Base-by-base conservation (phyloP, 2,113 vertebrate species). In the Epinephelus moara region DNA sequence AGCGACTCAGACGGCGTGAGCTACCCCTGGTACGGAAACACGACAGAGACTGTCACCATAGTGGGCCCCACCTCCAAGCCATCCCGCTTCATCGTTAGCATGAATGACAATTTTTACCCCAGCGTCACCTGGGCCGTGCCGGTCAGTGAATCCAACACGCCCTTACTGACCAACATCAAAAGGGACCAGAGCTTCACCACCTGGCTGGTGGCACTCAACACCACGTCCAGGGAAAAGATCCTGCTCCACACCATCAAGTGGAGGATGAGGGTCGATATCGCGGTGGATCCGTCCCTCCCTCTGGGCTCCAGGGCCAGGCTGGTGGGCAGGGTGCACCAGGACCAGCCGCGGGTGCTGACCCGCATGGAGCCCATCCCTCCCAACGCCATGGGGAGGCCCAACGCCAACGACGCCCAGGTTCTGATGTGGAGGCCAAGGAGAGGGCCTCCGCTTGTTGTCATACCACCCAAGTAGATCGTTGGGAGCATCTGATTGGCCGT, bases 61-160 rank as follows among this genome's bases (percentile, higher is more conserved):
- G 96, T 97, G 0, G 98, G 98, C 55, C 98, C 97, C 77, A 99
- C 97, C 6, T 97, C 96, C 94, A 99, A 98, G 93, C 96, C 97
- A 45, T 98, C 97, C 82, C 97, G 97, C 90, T 98, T 99, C 94
- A 96, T 96, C 0, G 97, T 99, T 91, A 98, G 98, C 95, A 99
- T 99, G 98, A 99, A 99, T 17, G 98, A 99, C 95, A 99, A 99
- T 92, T 99, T 99, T 92, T 99, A 99, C 91, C 98, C 98, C 70
- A 99, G 98, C 0, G 98, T 99, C 93, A 99, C 98, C 0, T 99
- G 98, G 98, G 98, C 98, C 0, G 98, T 99, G 78, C 98, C 98
- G 0, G 97, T 99, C 89, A 99, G 98, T 18, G 97, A 99, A 95
- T 99, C 96, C 85, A 99, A 98, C 1, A 96, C 97, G 18, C 97